These are phyloP conservation scores for Heterotis niloticus DNA, from an alignment of 2,113 vertebrate genomes.

Conservation along the genomic window DNA sequence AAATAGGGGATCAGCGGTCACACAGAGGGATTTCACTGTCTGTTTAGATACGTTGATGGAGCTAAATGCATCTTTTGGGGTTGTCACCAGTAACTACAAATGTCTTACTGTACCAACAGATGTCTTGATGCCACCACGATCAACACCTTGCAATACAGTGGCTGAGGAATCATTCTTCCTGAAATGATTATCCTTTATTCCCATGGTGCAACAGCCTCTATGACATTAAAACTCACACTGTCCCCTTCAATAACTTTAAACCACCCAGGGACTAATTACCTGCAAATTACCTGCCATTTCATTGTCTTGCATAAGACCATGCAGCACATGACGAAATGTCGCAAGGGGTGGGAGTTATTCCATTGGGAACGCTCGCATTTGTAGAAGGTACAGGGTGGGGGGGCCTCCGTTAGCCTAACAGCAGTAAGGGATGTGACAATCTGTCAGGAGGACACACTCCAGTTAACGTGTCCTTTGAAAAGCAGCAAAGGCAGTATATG, in stretches of 20 bases:
- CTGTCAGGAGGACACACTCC: slow-evolving; percentile 31
- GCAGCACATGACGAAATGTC: slow-evolving; percentile 73
- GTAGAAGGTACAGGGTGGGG: slow-evolving; percentile 42
- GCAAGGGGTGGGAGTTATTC: slow-evolving; percentile 53
- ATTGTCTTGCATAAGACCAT: slow-evolving; percentile 83
- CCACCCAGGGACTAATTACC: slow-evolving; percentile 81
- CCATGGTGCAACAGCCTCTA: slow-evolving; percentile 11
- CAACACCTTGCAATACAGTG: slow-evolving; percentile 1
- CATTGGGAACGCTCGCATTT: slow-evolving; percentile 53
- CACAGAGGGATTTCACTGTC: too few relatives aligned
- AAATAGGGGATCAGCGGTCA: too few relatives aligned
- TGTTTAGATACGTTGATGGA: too few relatives aligned
- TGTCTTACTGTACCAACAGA: not conserved
- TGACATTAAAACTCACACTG: slow-evolving; percentile 47
- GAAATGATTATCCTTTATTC: slow-evolving; percentile 29
- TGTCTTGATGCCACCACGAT: not conserved
- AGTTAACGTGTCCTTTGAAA: slow-evolving; percentile 46
- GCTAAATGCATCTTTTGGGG: too few relatives aligned
- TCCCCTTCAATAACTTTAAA: slow-evolving; percentile 58
- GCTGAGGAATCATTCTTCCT: slow-evolving; percentile 24
- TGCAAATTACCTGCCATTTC: slow-evolving; percentile 71
- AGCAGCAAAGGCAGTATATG: slow-evolving; percentile 39
- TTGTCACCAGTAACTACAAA: not conserved
- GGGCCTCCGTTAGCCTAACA: slow-evolving; percentile 42
- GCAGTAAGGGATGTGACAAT: slow-evolving; percentile 36